Evolutionary conservation across 2,113 vertebrate species (phyloP).

Genomic region (Chaetodon trifascialis): DNA sequence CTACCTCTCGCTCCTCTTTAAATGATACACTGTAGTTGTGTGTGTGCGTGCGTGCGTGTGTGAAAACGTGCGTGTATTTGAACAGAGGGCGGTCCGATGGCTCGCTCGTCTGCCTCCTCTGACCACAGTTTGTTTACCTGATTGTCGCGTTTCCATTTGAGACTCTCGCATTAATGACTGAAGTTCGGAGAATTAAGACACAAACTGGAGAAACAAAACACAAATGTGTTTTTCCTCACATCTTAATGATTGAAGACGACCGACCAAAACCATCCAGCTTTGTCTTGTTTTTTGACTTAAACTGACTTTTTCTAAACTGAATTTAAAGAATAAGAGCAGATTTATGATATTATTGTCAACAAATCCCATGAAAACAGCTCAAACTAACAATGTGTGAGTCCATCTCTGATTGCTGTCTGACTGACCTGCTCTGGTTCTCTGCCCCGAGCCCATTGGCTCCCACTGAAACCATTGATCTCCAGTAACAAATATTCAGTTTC

Average conservation of each 20-base stretch:
- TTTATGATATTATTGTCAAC: not conserved
- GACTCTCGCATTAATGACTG: not conserved
- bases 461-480: not conserved
- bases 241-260: no score
- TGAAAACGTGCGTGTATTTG: constrained; percentile 20
- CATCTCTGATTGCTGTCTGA: not conserved
- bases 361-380: not conserved
- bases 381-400: not conserved
- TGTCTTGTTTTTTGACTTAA: not conserved
- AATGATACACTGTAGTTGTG: constrained; percentile 76
- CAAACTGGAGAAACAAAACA: not conserved
- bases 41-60: constrained; percentile 49
- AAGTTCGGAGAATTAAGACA: not conserved
- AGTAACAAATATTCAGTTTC: not conserved
- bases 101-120: not conserved
- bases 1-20: constrained; percentile 81
- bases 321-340: not conserved
- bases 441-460: no score
- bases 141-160: not conserved
- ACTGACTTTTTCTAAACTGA: not conserved
- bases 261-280: no score
- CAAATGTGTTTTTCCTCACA: no score
- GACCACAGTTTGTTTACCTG: not conserved
- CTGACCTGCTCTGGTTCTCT: not conserved
- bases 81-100: constrained; percentile 17